These are phyloP conservation scores for Agonopterix subpropinquella DNA, from an alignment of 2,888 invertebrate species.

Conservation along the genomic window DNA sequence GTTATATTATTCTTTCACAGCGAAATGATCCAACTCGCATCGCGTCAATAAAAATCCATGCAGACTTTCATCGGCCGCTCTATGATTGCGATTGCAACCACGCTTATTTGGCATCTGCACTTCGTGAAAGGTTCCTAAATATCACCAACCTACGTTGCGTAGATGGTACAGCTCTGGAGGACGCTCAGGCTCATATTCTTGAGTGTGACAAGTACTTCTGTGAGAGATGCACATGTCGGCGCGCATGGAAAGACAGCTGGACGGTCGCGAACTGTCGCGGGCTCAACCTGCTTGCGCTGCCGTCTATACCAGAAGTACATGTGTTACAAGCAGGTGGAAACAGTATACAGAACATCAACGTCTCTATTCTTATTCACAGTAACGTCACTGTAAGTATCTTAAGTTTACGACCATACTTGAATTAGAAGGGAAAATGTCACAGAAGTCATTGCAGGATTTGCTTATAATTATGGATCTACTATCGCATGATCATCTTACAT, in stretches of 20 bases:
- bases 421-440: too few relatives aligned
- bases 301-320: background rate
- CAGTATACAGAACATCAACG: background rate
- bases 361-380: background rate
- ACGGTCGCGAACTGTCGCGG: background rate
- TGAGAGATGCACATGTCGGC: background rate
- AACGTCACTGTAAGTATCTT: background rate
- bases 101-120: background rate
- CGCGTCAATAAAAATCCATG: background rate
- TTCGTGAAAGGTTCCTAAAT: background rate
- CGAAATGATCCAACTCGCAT: too few relatives aligned
- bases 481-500: too few relatives aligned
- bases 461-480: too few relatives aligned
- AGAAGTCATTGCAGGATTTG: too few relatives aligned
- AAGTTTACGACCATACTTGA: conserved; percentile 1
- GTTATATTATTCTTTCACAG: too few relatives aligned
- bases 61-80: background rate
- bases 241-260: background rate
- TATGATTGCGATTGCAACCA: background rate
- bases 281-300: background rate
- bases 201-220: background rate
- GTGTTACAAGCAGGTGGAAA: background rate
- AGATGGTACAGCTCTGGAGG: background rate
- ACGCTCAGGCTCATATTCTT: background rate
- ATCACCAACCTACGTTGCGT: background rate